Base-by-base conservation (phyloP, 1,140 invertebrate genomes). In the Leptinotarsa defecta region DNA sequence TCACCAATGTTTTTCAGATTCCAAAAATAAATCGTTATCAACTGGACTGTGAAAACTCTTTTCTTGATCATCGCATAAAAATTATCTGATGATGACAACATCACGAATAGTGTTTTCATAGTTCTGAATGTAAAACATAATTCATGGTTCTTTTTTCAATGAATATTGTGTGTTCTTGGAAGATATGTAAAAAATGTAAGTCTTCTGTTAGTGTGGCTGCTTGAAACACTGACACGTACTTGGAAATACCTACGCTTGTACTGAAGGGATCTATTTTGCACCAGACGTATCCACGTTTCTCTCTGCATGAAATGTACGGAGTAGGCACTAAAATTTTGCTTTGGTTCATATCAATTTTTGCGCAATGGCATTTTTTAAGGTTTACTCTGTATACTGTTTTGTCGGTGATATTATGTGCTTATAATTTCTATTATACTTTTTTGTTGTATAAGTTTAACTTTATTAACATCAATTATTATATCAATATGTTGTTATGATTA, bases 401-500 rank as follows among this genome's bases (percentile, higher is more conserved):
- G 64, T 74, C 52, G 77, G 78, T 79, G 74, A 79, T 77, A 77
- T 77, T 77, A 74, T 76, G 75, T 75, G 73, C 73, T 76, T 78
- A 73, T 76, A 76, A 77, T 76, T 78, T 76, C 62, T 79, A 73
- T 72, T 74, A 48, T 77, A 52, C 65, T 22, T 73, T 64, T 73
- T 48, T 73, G 71, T 73, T 78, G 76, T 75, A 76, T 78, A 77
- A 62, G 73, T 78, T 76, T 80, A 70, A 68, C 48, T 70, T 77
- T 75, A 74, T 73, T 73, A 73, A 76, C 72, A 74, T 73, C 72
- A 73, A 76, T 68, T 73, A 73, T 77, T 69, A 67, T 76, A 57
- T 72, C 64, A 79, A 74, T 77, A 71, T 74, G 75, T 81, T 79
- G 76, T 81, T 78, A 73, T 76, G 48, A 74, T 79, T 80, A 77